Base-by-base conservation (phyloP, 2,888 invertebrate genomes). In the Cenopis cana region DNA sequence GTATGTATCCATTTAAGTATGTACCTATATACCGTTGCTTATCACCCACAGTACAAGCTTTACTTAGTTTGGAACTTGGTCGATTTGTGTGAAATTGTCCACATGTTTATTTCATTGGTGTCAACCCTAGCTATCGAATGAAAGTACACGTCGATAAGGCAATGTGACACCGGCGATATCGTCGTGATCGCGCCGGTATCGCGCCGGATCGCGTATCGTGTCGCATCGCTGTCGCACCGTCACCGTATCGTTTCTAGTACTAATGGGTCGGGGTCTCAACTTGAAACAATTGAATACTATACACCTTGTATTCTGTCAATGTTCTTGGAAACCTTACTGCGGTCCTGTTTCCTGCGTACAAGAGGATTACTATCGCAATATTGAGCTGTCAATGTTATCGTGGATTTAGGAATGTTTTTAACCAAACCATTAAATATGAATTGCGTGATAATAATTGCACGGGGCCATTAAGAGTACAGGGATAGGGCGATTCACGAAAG, bases 121-220 rank as follows among this genome's bases (percentile, higher is more conserved):
- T 0, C 86, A 87, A 46, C 89, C 89, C 88, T 89, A 74, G 73
- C 60, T 85, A 87, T 88, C 86, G 75, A 79, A 80, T 78, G 87
- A 88, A 88, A 90, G 89, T 88, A 85, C 87, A 86, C 80, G 55
- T 79, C 81, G 88, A 86, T 90, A 90, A 84, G 85, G 78, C 89
- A 89, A 89, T 89, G 90, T 80, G 77, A 78, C 78, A 77, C 77
- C 83, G 76, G 77, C 84, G 88, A 86, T 90, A 90, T 76, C 76
- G 76, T 77, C 83, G 84, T 76, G 78, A 81, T 87, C 88, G 82
- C 79, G 11, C 10, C 72, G 71, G 57, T 65, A 69, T 65, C 64
- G 57, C 56, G 36, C 24, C 62, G 57, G 38, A 72, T 70, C 69
- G 57, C 61, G 76, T 81, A 69, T 62, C 69, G 56, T 12, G 24